Conservation (phyloP, 2,797 vertebrate species). For the Cynodonichthys magdalenae region DNA sequence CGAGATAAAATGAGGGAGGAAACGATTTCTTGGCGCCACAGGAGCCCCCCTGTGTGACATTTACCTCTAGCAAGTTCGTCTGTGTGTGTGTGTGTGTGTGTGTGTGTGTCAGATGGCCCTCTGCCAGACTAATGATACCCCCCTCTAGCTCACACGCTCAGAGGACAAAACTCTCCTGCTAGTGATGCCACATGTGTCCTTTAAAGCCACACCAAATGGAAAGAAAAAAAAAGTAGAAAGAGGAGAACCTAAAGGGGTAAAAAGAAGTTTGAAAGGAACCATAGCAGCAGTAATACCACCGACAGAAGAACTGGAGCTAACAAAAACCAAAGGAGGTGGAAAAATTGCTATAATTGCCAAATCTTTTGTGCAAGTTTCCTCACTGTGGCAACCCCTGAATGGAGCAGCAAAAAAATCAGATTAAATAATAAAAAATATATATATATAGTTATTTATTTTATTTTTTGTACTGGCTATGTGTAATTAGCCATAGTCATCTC, state of each 20-base stretch:
- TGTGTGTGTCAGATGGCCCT: constrained; percentile 48
- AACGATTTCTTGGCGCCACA: constrained; percentile 65
- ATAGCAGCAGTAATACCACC: background rate
- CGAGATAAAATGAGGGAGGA: constrained; percentile 62
- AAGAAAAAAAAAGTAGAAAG: background rate
- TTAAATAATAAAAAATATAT: too few species aligned
- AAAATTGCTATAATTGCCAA: too few species aligned
- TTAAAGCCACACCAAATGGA: constrained; percentile 21
- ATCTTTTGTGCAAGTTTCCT: too few species aligned
- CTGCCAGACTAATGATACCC: constrained; percentile 63
- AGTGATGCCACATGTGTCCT: constrained; percentile 42
- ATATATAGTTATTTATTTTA: too few species aligned
- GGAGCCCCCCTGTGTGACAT: constrained; percentile 77
- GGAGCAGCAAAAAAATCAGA: too few species aligned
- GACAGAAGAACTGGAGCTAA: background rate
- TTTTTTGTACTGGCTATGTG: too few species aligned
- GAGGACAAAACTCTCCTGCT: constrained; percentile 42
- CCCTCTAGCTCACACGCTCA: constrained; percentile 34
- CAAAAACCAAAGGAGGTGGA: background rate
- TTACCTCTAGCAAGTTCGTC: constrained; percentile 59
- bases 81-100: constrained; percentile 17
- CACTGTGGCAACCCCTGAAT: constrained; percentile 4
- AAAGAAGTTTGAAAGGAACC: background rate
- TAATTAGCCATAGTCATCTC: too few species aligned
- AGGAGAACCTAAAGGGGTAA: constrained; percentile 14